Base-by-base conservation (phyloP, 2,113 vertebrate species). In the Noturus placidus region DNA sequence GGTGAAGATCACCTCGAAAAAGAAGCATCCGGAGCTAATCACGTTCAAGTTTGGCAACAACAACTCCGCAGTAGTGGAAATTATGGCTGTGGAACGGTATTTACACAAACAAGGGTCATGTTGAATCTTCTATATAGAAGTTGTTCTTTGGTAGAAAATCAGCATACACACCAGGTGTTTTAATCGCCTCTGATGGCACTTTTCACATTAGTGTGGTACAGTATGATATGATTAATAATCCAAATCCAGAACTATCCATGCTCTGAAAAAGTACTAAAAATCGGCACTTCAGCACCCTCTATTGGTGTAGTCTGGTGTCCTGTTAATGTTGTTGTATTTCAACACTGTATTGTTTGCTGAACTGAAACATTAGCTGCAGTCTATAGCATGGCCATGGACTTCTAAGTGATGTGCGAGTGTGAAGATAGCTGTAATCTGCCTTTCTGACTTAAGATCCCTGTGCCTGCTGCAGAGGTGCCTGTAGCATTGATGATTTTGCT, bases 1-100 rank as follows among this genome's bases (percentile, higher is more conserved):
- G 89, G 97, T 99, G 91, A 99, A 99, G 96, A 99, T 99, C 92
- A 99, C 98, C 19, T 99, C 98, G 57, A 99, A 99, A 93, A 99
- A 99, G 95, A 99, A 99, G 91, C 98, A 99, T 90, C 98, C 98
- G 0, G 98, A 99, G 90, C 95, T 99, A 67, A 99, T 99, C 91
- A 99, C 98, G 0, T 99, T 99, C 95, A 99, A 99, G 93, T 99
- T 97, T 50, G 98, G 98, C 93, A 99, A 93, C 92, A 99, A 97
- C 95, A 99, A 95, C 93, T 92, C 96, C 76, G 94, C 97, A 8
- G 97, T 97, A 82, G 97, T 99, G 93, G 98, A 99, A 95, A 96
- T 99, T 79, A 92, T 97, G 83, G 98, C 98, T 42, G 96, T 99
- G 22, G 98, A 99, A 93, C 97, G 98, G 98, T 99, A 61, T 61